A percentile compares a stretch with the other conserved stretches of the same genome.
Evolutionary conservation across 2,113 vertebrate species (phyloP).

Genomic region (Echinops telfairi): DNA sequence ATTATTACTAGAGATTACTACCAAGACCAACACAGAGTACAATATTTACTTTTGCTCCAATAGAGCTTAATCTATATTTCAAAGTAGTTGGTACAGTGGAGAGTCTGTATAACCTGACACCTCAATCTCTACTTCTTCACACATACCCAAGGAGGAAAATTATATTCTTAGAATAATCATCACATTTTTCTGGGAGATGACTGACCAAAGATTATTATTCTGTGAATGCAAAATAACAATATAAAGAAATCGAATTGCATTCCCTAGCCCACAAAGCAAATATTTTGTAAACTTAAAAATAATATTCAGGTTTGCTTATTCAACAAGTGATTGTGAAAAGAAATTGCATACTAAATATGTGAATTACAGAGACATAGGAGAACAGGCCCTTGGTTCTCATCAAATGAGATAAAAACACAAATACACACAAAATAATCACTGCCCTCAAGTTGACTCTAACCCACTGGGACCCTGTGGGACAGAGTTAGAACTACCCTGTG

Average conservation of each 20-base stretch:
- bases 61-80: background rate
- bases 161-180: background rate
- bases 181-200: background rate
- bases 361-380: background rate
- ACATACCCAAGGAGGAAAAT: background rate
- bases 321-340: background rate
- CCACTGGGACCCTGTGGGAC: too few species aligned
- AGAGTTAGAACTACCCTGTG: too few species aligned
- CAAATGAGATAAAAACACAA: background rate
- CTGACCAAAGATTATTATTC: background rate
- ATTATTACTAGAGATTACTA: background rate
- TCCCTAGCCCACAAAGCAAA: background rate
- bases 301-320: background rate
- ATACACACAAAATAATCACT: background rate
- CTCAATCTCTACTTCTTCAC: background rate
- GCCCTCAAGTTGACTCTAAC: too few species aligned
- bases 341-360: background rate
- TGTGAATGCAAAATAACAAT: background rate
- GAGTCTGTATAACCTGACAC: background rate
- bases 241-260: background rate
- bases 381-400: background rate
- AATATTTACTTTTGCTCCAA: background rate
- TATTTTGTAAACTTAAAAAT: background rate
- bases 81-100: background rate
- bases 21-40: background rate